phyloP scores from a whole-genome alignment of 2,888 invertebrate species.

The Sphaeridia pumilis region DNA sequence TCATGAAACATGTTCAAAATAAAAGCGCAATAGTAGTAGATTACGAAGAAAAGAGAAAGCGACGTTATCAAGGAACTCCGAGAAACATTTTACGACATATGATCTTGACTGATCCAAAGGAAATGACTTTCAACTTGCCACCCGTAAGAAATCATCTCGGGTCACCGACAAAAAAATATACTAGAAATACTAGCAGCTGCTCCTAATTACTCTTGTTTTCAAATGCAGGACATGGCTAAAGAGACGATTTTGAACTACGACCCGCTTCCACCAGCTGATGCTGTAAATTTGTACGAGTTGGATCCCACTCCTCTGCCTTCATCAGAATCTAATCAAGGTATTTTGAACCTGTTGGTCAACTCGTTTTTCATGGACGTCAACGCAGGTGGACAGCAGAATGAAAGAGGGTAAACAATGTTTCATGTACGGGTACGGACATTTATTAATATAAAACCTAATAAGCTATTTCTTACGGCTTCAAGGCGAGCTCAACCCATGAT shows the following conservation, averaged over 20 bases:
- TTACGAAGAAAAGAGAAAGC: slow-evolving; percentile 49
- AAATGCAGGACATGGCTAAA: slow-evolving; percentile 43
- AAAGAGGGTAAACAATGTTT: slow-evolving; percentile 26
- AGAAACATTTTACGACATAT: slow-evolving; percentile 57
- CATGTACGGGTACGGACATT: not conserved
- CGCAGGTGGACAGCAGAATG: slow-evolving; percentile 43
- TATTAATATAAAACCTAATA: too few relatives aligned
- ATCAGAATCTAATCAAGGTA: slow-evolving; percentile 29
- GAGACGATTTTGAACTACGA: slow-evolving; percentile 60
- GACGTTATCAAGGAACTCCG: slow-evolving; percentile 52
- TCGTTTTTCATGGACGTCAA: slow-evolving; percentile 53
- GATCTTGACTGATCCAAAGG: slow-evolving; percentile 57
- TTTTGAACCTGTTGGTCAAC: slow-evolving; percentile 52
- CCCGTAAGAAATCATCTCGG: slow-evolving; percentile 44
- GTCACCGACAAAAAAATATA: not conserved
- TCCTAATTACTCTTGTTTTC: not conserved
- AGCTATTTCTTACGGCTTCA: too few relatives aligned
- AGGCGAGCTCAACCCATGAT: too few relatives aligned
- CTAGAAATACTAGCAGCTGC: not conserved
- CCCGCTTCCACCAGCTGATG: slow-evolving; percentile 64
- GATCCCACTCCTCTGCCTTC: slow-evolving; percentile 13
- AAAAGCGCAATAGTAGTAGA: slow-evolving; percentile 51
- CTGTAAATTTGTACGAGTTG: slow-evolving; percentile 54
- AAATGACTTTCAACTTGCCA: slow-evolving; percentile 49
- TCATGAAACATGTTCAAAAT: slow-evolving; percentile 52